Evolutionary conservation across 2,888 invertebrate species (phyloP), one percentile per base, ranked within the genome.

Genomic region (Chaetoderma sp.): DNA sequence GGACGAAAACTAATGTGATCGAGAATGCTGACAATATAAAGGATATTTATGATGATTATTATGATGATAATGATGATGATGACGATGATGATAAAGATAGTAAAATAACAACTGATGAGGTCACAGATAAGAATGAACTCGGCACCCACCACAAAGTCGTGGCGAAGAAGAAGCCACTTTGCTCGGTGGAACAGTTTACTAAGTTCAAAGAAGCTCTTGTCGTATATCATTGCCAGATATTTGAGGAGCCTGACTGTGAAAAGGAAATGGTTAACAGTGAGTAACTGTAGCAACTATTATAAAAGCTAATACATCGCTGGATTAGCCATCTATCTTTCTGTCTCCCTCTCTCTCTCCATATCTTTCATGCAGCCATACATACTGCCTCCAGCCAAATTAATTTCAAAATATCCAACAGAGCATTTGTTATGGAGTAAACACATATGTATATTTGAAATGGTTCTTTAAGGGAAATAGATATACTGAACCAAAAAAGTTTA

Each of bases 141-240:
- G 58, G 60, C 18, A 25, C 18, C 39, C 13, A 18, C 23, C 18
- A 47, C 10, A 47, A 18, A n/a, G 39, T n/a, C n/a, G n/a, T 25
- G 39, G 4, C 18, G 16, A 13, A 39, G 25, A 16, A 57, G 67
- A 10, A 70, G 67, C 13, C 49, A 67, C 49, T 72, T 27, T 82
- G 82, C 62, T 72, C 76, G 13, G 68, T 72, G 25, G 71, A 76
- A 23, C 75, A 79, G 30, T 79, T 77, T 63, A 52, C 61, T 62
- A 67, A 74, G 67, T 81, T 83, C 66, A 83, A 81, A 64, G 78
- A 77, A 4, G 72, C 75, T 55, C 72, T 83, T 10, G 66, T 83
- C 16, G 67, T 73, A 62, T 81, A 76, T 62, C 79, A 83, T 67
- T 83, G 82, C 73, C 70, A 76, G 49, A 74, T 72, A 56, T 80